These are phyloP conservation scores for Spongia lamella DNA, from an alignment of 37 sponge, comb jelly and placozoan species.

Conservation along the genomic window DNA sequence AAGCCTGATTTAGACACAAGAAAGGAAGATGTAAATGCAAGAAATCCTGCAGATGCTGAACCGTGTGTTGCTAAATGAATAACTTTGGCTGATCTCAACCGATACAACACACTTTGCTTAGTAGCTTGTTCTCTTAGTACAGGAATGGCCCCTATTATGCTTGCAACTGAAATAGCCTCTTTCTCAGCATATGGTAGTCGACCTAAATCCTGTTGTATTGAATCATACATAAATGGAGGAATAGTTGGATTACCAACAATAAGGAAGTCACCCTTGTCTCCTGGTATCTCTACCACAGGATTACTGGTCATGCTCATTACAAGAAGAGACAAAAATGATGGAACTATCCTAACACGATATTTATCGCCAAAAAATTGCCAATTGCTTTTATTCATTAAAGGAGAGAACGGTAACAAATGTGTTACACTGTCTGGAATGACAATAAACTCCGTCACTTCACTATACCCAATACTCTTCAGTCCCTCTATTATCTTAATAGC, in stretches of 20 bases:
- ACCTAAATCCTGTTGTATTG: constrained; percentile 44
- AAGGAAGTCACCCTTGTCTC: constrained; percentile 12
- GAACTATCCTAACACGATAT: constrained; percentile 45
- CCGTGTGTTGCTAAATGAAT: constrained; percentile 78
- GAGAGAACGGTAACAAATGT: constrained; percentile 51
- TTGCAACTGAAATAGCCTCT: constrained; percentile 66
- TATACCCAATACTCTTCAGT: neutral
- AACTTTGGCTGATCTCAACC: constrained; percentile 57
- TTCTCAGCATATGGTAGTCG: constrained; percentile 63
- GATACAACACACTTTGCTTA: constrained; percentile 45
- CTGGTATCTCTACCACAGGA: constrained; percentile 14
- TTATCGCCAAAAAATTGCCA: constrained; percentile 53
- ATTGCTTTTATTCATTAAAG: constrained; percentile 23
- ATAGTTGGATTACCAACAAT: constrained; percentile 74
- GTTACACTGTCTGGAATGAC: constrained; percentile 66
- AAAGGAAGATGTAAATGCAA: constrained; percentile 46
- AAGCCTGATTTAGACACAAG: neutral
- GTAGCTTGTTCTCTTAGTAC: constrained; percentile 67
- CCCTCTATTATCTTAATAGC: constrained; percentile 31
- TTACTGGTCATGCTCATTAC: constrained; percentile 25
- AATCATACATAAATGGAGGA: constrained; percentile 48
- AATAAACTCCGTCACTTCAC: neutral
- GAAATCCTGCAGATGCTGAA: constrained; percentile 47
- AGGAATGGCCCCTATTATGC: constrained; percentile 46
- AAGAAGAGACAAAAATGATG: constrained; percentile 63